These are phyloP conservation scores for Folsomia candida DNA, from an alignment of 2,888 invertebrate genomes.

Conservation along the genomic window DNA sequence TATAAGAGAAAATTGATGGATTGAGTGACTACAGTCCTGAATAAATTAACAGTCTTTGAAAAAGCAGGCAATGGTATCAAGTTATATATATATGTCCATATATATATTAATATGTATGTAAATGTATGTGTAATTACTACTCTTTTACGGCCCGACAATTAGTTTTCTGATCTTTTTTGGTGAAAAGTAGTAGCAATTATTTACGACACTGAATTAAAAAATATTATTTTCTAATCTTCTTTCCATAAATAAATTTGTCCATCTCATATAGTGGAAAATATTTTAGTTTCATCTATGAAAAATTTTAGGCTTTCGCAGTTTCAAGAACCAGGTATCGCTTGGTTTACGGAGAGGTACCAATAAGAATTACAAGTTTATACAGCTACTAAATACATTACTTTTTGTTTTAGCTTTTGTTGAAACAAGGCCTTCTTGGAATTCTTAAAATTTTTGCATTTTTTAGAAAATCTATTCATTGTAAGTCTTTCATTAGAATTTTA, in stretches of 20 bases:
- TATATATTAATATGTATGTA: conserved; percentile 3
- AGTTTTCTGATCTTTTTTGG: background rate
- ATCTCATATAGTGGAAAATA: conserved; percentile 14
- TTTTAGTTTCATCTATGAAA: conserved; percentile 16
- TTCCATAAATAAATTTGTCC: conserved; percentile 12
- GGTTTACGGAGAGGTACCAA: conserved; percentile 16
- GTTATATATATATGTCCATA: background rate
- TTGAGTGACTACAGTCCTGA: conserved; percentile 2
- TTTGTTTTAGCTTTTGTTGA: background rate
- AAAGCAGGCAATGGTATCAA: background rate
- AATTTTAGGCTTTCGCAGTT: conserved; percentile 24
- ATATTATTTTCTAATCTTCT: conserved; percentile 4
- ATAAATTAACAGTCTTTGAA: conserved; percentile 14
- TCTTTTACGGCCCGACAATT: conserved; percentile 10
- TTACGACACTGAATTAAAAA: conserved; percentile 11
- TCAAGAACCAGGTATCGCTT: conserved; percentile 19
- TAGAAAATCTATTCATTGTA: background rate
- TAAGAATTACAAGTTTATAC: background rate
- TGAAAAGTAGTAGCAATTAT: background rate
- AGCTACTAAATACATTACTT: conserved; percentile 1
- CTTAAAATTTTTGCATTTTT: background rate
- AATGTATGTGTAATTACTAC: background rate
- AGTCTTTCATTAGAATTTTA: conserved; percentile 3
- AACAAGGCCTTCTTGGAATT: conserved; percentile 19
- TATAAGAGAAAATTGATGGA: conserved; percentile 9